These are phyloP conservation scores for Smittia aterrima DNA, from an alignment of 2,888 invertebrate genomes.

Conservation along the genomic window DNA sequence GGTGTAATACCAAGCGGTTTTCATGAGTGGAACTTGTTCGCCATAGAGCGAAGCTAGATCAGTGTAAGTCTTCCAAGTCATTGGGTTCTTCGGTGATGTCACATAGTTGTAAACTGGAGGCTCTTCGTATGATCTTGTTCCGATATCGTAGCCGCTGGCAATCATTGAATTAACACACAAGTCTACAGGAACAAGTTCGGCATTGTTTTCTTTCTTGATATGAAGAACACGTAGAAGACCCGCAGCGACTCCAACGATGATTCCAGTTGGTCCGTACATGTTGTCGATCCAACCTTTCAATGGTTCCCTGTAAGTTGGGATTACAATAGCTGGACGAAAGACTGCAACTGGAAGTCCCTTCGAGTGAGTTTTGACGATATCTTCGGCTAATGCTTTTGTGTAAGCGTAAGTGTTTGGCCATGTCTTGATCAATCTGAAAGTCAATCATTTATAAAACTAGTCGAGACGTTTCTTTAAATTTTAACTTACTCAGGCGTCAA, in stretches of 20 bases:
- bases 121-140: constrained; percentile 51
- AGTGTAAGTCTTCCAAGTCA: constrained; percentile 75
- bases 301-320: constrained; percentile 57
- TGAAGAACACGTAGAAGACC: constrained; percentile 58
- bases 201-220: constrained; percentile 48
- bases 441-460: constrained; percentile 13
- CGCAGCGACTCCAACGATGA: constrained; percentile 56
- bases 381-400: constrained; percentile 70
- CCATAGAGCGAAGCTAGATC: constrained; percentile 57
- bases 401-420: constrained; percentile 72
- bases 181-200: constrained; percentile 55
- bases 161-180: constrained; percentile 54
- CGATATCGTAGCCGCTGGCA: constrained; percentile 54
- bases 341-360: constrained; percentile 63
- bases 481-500: constrained; percentile 47
- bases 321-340: constrained; percentile 67
- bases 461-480: background rate
- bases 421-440: constrained; percentile 47
- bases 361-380: constrained; percentile 58
- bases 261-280: constrained; percentile 60
- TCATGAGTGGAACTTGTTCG: constrained; percentile 58
- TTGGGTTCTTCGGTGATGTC: constrained; percentile 72
- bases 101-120: constrained; percentile 81
- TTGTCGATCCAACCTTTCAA: constrained; percentile 69
- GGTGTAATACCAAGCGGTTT: constrained; percentile 68